These are phyloP conservation scores for Tachyglossus aculeatus DNA, from an alignment of 2,797 vertebrate species.

Conservation along the genomic window DNA sequence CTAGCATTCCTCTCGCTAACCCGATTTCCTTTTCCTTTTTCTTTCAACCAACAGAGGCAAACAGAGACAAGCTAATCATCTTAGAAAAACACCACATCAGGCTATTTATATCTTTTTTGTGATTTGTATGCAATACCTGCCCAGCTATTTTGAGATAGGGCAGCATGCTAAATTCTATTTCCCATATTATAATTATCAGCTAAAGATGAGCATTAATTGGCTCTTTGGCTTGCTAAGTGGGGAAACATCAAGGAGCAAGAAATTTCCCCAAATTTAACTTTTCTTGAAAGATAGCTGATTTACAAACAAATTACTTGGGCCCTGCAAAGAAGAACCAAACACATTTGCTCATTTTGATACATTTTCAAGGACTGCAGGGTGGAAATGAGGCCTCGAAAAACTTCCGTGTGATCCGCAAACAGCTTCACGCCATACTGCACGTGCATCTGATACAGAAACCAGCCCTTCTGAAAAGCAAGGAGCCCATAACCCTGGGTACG, in stretches of 20 bases:
- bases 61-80: slow-evolving; percentile 65
- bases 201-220: slow-evolving; percentile 66
- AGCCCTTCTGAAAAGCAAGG: slow-evolving; percentile 35
- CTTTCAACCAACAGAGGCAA: slow-evolving; percentile 56
- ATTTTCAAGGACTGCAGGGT: slow-evolving; percentile 55
- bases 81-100: slow-evolving; percentile 64
- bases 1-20: slow-evolving; percentile 45
- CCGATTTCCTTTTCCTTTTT: slow-evolving; percentile 53
- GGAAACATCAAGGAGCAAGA: slow-evolving; percentile 58
- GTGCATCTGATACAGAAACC: slow-evolving; percentile 55
- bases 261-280: slow-evolving; percentile 58
- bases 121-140: slow-evolving; percentile 59
- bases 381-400: slow-evolving; percentile 61
- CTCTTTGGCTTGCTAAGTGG: slow-evolving; percentile 46
- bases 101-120: slow-evolving; percentile 45
- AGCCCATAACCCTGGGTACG: slow-evolving; percentile 35
- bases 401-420: slow-evolving; percentile 47
- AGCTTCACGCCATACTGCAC: slow-evolving; percentile 59
- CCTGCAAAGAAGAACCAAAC: slow-evolving; percentile 53
- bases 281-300: slow-evolving; percentile 71
- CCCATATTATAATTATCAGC: slow-evolving; percentile 55
- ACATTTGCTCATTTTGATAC: slow-evolving; percentile 48
- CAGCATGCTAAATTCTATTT: slow-evolving; percentile 47
- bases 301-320: slow-evolving; percentile 67
- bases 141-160: slow-evolving; percentile 35